phyloP scores from a whole-genome alignment of 1,140 invertebrate species.

The Neodiprion pinetum region DNA sequence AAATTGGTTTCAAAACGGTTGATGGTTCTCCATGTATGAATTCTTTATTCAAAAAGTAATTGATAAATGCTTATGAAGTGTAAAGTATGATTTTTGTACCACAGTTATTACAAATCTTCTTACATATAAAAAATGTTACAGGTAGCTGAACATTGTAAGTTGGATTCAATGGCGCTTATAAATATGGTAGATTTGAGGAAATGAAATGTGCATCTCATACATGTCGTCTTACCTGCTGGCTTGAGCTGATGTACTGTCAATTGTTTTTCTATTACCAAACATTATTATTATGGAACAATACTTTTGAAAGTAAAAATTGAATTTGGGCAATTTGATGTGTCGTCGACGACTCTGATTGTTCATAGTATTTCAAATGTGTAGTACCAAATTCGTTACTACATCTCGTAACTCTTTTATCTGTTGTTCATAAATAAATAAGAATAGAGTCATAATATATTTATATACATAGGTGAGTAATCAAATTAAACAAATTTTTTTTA shows the following conservation, averaged over 20 bases:
- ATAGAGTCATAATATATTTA: no score
- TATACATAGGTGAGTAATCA: no score
- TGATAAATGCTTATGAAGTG: slow-evolving; percentile 26
- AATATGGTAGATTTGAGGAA: slow-evolving; percentile 77
- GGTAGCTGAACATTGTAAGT: slow-evolving; percentile 73
- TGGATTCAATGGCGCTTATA: slow-evolving; percentile 67
- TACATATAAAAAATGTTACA: slow-evolving; percentile 53
- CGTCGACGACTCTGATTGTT: no score
- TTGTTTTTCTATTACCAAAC: no score
- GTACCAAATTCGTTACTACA: no score
- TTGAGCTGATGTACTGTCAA: not conserved
- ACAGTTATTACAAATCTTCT: slow-evolving; percentile 1
- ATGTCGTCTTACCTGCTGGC: not conserved
- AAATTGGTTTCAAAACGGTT: slow-evolving; percentile 20
- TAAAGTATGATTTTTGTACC: slow-evolving; percentile 21
- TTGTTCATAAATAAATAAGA: no score
- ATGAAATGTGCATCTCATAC: slow-evolving; percentile 54
- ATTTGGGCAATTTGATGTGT: no score
- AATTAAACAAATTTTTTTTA: no score
- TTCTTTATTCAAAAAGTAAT: slow-evolving; percentile 25
- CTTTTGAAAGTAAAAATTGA: no score
- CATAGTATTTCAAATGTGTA: no score
- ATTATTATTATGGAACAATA: no score
- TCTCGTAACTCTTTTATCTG: no score
- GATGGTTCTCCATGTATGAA: slow-evolving; percentile 16